Evolutionary conservation across 2,113 vertebrate genomes (phyloP).

Genomic region (Actenoides lindsayi): DNA sequence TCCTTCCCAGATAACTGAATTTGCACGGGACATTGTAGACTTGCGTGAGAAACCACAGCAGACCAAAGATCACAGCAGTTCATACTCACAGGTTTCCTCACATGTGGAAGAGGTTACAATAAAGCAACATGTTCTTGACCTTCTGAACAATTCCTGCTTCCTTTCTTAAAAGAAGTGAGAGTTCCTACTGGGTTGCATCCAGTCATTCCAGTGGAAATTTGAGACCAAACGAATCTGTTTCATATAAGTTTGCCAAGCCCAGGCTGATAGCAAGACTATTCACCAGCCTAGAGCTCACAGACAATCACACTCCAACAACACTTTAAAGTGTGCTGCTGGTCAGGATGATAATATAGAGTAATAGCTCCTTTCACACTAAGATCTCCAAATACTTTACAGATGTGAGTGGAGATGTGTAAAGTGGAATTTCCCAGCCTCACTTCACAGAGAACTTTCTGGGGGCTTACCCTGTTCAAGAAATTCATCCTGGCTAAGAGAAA

Average conservation of each 20-base stretch:
- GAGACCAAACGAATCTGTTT: neutral
- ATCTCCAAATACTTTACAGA: conserved; percentile 4
- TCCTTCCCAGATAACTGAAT: neutral
- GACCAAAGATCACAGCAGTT: neutral
- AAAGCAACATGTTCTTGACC: neutral
- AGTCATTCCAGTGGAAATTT: neutral
- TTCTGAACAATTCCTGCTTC: neutral
- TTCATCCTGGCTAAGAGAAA: neutral
- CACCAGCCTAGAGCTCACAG: neutral
- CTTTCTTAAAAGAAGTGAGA: neutral
- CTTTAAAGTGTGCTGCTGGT: neutral
- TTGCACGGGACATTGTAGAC: neutral
- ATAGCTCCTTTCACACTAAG: neutral
- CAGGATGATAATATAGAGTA: neutral
- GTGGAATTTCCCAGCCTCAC: neutral
- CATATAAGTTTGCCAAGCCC: neutral
- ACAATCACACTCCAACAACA: neutral
- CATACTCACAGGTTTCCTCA: neutral
- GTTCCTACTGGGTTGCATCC: neutral
- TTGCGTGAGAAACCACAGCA: neutral
- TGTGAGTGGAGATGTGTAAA: neutral
- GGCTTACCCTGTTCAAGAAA: neutral
- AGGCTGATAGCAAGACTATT: neutral
- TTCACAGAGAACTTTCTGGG: neutral
- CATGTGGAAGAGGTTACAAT: neutral